phyloP scores from a whole-genome alignment of 1,140 invertebrate species.

The Pinna nobilis region DNA sequence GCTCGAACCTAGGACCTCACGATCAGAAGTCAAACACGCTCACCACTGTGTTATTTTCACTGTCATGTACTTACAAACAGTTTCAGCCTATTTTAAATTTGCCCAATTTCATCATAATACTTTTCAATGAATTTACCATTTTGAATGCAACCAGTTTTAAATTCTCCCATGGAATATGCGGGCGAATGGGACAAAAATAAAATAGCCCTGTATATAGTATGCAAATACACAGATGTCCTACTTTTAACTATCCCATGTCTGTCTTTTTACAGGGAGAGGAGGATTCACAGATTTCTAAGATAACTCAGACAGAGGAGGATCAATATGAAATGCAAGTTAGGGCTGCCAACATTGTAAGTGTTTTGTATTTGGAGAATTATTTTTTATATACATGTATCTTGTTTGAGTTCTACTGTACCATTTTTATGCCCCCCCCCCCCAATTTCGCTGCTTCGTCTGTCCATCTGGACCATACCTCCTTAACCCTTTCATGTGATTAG shows the following conservation, averaged over 20 bases:
- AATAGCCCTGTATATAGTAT: no score
- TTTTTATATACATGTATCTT: neutral
- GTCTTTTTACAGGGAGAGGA: slow-evolving; percentile 81
- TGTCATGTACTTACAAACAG: no score
- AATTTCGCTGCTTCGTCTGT: neutral
- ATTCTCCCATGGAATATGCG: no score
- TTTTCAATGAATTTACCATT: no score
- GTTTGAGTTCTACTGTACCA: neutral
- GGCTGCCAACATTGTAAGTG: slow-evolving; percentile 91
- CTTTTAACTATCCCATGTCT: neutral
- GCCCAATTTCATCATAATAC: no score
- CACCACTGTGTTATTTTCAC: no score
- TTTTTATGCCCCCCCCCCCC: neutral
- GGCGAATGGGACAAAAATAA: no score
- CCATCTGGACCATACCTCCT: neutral
- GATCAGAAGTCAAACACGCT: no score
- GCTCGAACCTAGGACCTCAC: no score
- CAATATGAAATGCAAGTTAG: slow-evolving; percentile 98
- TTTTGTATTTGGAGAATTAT: neutral
- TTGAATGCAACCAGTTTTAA: no score
- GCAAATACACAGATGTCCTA: neutral
- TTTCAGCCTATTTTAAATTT: no score
- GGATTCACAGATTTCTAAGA: slow-evolving; percentile 89
- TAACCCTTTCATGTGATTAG: no score
- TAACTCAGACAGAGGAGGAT: slow-evolving; percentile 95